Conservation (phyloP, 2,888 invertebrate genomes). For the Nymphalis c-album region DNA sequence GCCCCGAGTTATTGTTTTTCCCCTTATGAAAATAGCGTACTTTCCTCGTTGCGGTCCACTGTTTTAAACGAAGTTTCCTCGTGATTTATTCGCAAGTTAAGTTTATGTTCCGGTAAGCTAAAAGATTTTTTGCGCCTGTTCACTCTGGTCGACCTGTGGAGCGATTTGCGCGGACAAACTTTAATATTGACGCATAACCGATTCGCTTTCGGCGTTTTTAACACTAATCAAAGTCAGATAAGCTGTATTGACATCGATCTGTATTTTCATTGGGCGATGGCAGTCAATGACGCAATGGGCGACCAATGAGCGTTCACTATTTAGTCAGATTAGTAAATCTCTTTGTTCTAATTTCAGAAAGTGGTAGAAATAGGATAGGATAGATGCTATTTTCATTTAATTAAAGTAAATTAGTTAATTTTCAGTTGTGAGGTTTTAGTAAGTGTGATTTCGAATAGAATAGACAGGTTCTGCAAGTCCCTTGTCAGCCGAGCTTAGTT, state of each 20-base stretch:
- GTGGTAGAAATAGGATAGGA: background rate
- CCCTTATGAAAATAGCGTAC: conserved; percentile 74
- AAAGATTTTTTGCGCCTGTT: conserved; percentile 42
- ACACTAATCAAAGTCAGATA: too few species aligned
- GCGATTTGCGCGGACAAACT: conserved; percentile 16
- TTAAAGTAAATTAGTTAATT: conserved; percentile 1
- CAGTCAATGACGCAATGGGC: too few species aligned
- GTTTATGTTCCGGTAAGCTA: conserved; percentile 62
- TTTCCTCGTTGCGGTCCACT: conserved; percentile 64
- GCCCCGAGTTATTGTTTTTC: conserved; percentile 76
- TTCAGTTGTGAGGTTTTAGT: conserved; percentile 8
- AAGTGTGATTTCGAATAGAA: conserved; percentile 18
- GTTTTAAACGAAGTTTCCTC: conserved; percentile 57
- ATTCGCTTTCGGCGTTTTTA: background rate
- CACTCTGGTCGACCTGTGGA: conserved; percentile 26
- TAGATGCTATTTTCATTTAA: background rate
- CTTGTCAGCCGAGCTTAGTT: conserved; percentile 35
- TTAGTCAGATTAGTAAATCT: too few species aligned
- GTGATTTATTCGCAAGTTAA: conserved; percentile 53
- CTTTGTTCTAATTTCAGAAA: too few species aligned
- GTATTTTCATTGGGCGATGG: too few species aligned
- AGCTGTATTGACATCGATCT: too few species aligned
- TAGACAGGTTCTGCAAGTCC: conserved; percentile 29
- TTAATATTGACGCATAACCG: conserved; percentile 6
- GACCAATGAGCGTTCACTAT: too few species aligned